A percentile compares a stretch with the other conserved stretches of the same genome.
phyloP scores from a whole-genome alignment of 1,140 invertebrate genomes.

The Ips typographus region DNA sequence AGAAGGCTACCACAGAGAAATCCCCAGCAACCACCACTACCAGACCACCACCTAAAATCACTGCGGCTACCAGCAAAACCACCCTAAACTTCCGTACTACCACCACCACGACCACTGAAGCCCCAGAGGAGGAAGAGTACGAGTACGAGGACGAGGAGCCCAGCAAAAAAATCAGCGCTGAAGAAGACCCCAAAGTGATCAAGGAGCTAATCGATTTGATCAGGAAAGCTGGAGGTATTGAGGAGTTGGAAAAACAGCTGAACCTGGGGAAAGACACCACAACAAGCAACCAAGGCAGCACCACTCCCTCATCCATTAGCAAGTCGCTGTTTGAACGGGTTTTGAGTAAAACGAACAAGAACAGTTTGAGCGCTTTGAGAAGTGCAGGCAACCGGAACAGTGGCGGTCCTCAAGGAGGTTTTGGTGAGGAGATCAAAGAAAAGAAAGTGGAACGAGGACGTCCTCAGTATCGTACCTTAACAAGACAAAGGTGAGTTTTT shows the following conservation, averaged over 20 bases:
- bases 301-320: conserved; percentile 64
- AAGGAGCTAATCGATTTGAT: conserved; percentile 83
- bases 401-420: conserved; percentile 72
- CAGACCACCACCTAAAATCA: conserved; percentile 47
- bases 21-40: conserved; percentile 48
- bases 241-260: conserved; percentile 78
- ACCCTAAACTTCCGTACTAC: conserved; percentile 47
- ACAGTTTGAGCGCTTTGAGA: conserved; percentile 29
- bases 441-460: conserved; percentile 53
- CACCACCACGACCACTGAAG: conserved; percentile 41
- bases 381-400: conserved; percentile 54
- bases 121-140: conserved; percentile 27
- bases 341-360: conserved; percentile 51
- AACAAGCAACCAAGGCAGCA: conserved; percentile 45
- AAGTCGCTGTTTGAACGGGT: conserved; percentile 74
- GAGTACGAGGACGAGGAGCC: conserved; percentile 65
- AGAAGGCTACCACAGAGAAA: conserved; percentile 54
- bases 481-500: conserved; percentile 21
- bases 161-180: conserved; percentile 47
- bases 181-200: conserved; percentile 80
- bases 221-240: conserved; percentile 79
- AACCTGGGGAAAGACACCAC: conserved; percentile 57
- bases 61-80: conserved; percentile 50
- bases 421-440: conserved; percentile 56
- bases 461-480: conserved; percentile 59